Percentiles rank a stretch among this genome's conserved stretches.
Evolutionary conservation across 2,113 vertebrate genomes (phyloP).

Genomic region (Grus americana): DNA sequence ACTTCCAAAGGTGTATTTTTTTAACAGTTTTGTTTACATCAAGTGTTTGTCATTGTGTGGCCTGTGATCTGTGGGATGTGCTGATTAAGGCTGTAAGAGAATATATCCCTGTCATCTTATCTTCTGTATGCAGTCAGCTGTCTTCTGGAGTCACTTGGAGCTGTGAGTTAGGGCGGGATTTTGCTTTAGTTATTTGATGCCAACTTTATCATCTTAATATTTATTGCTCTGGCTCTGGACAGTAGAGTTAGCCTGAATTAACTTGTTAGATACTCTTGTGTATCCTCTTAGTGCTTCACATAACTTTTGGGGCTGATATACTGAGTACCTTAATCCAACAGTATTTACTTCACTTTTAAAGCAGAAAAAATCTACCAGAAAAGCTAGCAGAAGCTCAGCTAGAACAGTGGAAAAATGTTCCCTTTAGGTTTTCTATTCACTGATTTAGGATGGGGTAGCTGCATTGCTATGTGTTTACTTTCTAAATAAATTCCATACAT

Average conservation of each 20-base stretch:
- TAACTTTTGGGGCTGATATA: background rate
- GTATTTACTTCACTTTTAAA: background rate
- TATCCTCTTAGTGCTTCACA: background rate
- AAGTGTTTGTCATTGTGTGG: background rate
- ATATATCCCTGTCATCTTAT: background rate
- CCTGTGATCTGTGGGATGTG: background rate
- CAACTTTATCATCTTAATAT: background rate
- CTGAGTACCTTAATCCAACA: background rate
- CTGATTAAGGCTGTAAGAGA: background rate
- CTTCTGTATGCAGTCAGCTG: background rate
- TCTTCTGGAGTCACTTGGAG: background rate
- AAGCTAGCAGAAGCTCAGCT: background rate
- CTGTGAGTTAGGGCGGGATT: background rate
- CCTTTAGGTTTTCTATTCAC: background rate
- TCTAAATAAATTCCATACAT: background rate
- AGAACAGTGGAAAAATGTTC: background rate
- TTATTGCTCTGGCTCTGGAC: background rate
- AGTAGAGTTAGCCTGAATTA: background rate
- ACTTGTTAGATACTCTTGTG: background rate
- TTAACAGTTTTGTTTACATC: background rate
- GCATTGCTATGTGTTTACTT: background rate
- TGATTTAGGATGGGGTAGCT: background rate
- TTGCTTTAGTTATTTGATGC: background rate
- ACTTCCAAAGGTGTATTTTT: background rate
- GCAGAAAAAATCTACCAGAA: background rate